A percentile compares a stretch with the other conserved stretches of the same genome.
These are phyloP conservation scores for Calosoma granatense DNA, from an alignment of 1,140 invertebrate genomes.

Conservation along the genomic window DNA sequence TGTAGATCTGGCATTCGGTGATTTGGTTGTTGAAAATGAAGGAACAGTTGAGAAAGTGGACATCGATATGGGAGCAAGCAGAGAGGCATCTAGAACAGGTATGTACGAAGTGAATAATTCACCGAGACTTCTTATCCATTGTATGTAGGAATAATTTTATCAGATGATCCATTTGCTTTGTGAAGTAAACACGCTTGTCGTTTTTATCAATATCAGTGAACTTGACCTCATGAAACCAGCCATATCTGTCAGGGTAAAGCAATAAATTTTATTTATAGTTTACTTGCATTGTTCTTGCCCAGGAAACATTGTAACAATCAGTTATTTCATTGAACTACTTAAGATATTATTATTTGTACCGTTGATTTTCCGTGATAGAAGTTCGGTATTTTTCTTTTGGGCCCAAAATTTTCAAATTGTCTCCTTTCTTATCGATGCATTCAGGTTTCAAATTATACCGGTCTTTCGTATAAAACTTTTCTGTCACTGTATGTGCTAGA, in stretches of 20 bases:
- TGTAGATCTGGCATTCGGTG: slow-evolving; percentile 22
- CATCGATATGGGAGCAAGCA: slow-evolving; percentile 62
- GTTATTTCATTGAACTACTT: too few species aligned
- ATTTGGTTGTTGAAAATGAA: slow-evolving; percentile 28
- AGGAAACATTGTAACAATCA: too few species aligned
- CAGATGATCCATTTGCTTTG: slow-evolving; percentile 27
- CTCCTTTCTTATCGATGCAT: slow-evolving; percentile 17
- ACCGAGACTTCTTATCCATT: slow-evolving; percentile 12
- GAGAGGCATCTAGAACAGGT: slow-evolving; percentile 79
- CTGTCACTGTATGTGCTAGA: slow-evolving; percentile 21
- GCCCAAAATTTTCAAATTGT: slow-evolving; percentile 21
- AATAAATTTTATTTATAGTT: slow-evolving; percentile 10
- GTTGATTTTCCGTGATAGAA: slow-evolving; percentile 32
- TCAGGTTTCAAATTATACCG: slow-evolving; percentile 12
- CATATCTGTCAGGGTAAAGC: slow-evolving; percentile 34
- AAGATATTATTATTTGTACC: slow-evolving; percentile 19
- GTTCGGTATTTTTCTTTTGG: slow-evolving; percentile 26
- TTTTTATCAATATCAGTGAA: slow-evolving; percentile 21
- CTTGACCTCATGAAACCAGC: slow-evolving; percentile 29
- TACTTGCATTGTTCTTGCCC: too few species aligned
- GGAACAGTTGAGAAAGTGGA: slow-evolving; percentile 50
- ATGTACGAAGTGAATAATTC: slow-evolving; percentile 18
- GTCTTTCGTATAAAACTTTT: slow-evolving; percentile 24
- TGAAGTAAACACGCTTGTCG: slow-evolving; percentile 28
- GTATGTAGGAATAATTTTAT: slow-evolving; percentile 29